Evolutionary conservation across 2,888 invertebrate species (phyloP).

Genomic region (Bimastos eiseni): DNA sequence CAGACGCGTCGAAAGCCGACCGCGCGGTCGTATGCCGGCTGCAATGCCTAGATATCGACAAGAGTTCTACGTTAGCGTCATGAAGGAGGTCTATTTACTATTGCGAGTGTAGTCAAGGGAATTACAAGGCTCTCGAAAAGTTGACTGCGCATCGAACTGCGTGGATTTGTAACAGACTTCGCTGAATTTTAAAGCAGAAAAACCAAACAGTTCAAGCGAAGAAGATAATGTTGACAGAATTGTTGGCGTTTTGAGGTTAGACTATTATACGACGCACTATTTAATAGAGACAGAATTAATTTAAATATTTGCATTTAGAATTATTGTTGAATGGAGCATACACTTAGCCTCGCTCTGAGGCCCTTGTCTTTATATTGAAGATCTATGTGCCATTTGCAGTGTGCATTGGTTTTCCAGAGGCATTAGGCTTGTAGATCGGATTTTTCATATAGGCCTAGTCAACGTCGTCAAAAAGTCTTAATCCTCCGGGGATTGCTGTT

Average conservation of each 20-base stretch:
- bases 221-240: neutral
- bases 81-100: too few species aligned
- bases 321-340: too few species aligned
- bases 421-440: too few species aligned
- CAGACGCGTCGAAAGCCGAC: neutral
- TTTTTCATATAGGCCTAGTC: too few species aligned
- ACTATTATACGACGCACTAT: too few species aligned
- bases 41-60: neutral
- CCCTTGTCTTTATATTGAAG: too few species aligned
- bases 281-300: neutral
- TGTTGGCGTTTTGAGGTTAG: neutral
- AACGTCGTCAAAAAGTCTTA: too few species aligned
- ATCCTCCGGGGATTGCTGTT: too few species aligned
- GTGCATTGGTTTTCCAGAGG: too few species aligned
- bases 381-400: too few species aligned
- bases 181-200: neutral
- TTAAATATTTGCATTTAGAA: neutral
- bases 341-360: neutral
- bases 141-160: neutral
- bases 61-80: neutral
- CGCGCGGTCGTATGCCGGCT: neutral
- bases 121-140: neutral
- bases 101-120: neutral
- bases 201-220: neutral
- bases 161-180: neutral